Conservation (phyloP, 2,113 vertebrate genomes). For the Eolophus roseicapilla region DNA sequence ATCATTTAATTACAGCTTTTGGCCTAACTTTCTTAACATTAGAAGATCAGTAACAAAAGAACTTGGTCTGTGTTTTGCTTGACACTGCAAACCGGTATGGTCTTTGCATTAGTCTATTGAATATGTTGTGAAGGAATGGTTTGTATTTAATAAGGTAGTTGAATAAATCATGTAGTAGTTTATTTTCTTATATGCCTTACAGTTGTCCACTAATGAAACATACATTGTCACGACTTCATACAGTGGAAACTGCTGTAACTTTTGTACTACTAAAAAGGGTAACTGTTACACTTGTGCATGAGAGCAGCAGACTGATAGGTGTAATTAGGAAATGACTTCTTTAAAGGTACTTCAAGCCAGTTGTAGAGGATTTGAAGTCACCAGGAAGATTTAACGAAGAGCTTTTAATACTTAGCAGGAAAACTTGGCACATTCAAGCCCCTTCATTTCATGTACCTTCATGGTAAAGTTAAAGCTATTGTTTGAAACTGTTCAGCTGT, state of each 20-base stretch:
- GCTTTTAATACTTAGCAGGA: not conserved
- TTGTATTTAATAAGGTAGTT: not conserved
- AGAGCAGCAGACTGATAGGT: not conserved
- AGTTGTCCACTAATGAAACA: not conserved
- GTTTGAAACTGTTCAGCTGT: not conserved
- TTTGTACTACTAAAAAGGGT: not conserved
- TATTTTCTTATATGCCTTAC: not conserved
- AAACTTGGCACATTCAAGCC: not conserved
- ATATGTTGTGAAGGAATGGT: not conserved
- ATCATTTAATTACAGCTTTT: not conserved
- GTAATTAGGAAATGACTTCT: not conserved
- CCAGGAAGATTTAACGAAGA: not conserved
- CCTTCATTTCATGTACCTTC: not conserved
- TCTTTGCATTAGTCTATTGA: not conserved
- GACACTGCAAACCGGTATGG: not conserved
- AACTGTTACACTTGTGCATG: not conserved
- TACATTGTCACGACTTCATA: not conserved
- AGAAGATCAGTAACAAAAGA: not conserved
- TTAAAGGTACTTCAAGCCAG: not conserved
- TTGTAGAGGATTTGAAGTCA: not conserved
- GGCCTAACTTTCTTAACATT: not conserved
- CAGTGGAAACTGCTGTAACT: not conserved
- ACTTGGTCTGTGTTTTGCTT: not conserved
- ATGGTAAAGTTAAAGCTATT: not conserved
- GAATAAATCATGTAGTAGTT: not conserved